Conservation (phyloP, 2,888 invertebrate genomes). For the Pyrocoelia pectoralis region DNA sequence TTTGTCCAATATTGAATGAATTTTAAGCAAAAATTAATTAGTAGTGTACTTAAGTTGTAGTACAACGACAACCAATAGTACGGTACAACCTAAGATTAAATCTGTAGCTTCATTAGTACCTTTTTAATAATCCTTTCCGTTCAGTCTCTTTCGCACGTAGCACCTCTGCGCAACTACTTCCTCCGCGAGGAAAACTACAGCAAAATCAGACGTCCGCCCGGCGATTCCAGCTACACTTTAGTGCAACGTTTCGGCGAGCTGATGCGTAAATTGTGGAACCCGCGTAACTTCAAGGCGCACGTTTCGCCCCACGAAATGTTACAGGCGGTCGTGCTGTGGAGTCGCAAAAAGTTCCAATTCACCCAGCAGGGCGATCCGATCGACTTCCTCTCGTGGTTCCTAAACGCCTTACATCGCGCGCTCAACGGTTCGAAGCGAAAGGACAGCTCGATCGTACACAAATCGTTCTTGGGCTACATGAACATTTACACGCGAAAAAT, state of each 20-base stretch:
- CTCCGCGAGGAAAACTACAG: constrained; percentile 92
- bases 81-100: too few relatives aligned
- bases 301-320: constrained; percentile 99
- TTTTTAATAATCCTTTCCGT: constrained; percentile 22
- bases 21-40: too few relatives aligned
- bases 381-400: constrained; percentile 97
- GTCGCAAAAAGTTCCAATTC: constrained; percentile 96
- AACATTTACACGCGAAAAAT: constrained; percentile 91
- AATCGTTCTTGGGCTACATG: constrained; percentile 93
- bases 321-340: constrained; percentile 97
- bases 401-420: constrained; percentile 94
- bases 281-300: constrained; percentile 98
- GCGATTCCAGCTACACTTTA: constrained; percentile 90
- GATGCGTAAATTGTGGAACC: constrained; percentile 98
- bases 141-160: constrained; percentile 93
- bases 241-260: constrained; percentile 95
- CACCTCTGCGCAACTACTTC: constrained; percentile 94
- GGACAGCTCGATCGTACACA: constrained; percentile 92
- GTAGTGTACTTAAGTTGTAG: too few relatives aligned
- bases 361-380: constrained; percentile 99
- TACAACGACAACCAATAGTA: too few relatives aligned
- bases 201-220: constrained; percentile 89
- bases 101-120: too few relatives aligned
- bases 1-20: too few relatives aligned
- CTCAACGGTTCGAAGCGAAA: constrained; percentile 90